Base-by-base conservation (phyloP, 2,113 vertebrate species). In the Aegotheles bennettii region DNA sequence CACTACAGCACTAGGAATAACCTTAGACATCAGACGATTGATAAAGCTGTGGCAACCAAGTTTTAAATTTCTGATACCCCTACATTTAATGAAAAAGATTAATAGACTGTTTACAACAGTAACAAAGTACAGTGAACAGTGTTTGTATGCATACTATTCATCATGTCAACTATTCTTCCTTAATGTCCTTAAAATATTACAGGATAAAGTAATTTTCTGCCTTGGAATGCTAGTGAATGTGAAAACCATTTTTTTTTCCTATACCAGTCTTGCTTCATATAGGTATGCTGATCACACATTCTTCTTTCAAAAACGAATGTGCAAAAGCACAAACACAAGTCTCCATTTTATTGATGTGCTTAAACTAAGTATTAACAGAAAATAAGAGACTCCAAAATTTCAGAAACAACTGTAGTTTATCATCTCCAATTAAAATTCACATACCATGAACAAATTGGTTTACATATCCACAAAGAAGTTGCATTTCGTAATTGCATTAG, bases 321-420 rank as follows among this genome's bases (percentile, higher is more conserved):
- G 35, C 8, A 88, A 87, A 83, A 77, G 76, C 57, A 78, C 90
- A 91, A 93, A 73, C 35, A 48, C 15, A 36, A 81, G 18, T 31
- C 42, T 84, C 19, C 5, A 73, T 87, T 87, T 92, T 70, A 94
- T 40, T 88, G 36, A 75, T 90, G 48, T 80, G 35, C 2, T 90
- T 64, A 93, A 93, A 92, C 87, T 79, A 89, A 91, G 11, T 16
- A 81, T 76, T 91, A 84, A 54, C 61, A 87, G 42, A 90, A 95
- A 90, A 63, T 21, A 94, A 69, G 35, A 91, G 64, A 84, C 20
- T 88, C 19, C 20, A 75, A 88, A 92, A 90, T 74, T 87, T 69
- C 65, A 74, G 73, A 25, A 74, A 73, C 17, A 88, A 51, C 31
- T 63, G 43, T 31, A 90, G 59, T 91, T 94, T 89, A 69, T 54